phyloP scores from a whole-genome alignment of 2,113 vertebrate species.

The Cyanocitta stelleri region DNA sequence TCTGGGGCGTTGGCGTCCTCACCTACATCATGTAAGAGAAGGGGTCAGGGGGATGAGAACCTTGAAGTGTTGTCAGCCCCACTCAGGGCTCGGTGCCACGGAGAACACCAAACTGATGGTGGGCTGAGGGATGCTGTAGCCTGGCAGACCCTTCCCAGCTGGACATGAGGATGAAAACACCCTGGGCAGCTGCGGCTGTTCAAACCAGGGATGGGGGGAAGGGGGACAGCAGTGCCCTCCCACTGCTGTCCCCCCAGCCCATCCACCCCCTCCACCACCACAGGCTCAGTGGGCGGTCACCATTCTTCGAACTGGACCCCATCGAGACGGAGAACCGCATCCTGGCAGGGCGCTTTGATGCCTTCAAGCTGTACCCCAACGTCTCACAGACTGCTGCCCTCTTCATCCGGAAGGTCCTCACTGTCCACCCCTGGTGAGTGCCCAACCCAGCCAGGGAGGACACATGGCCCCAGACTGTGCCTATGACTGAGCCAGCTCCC shows the following conservation, averaged over 20 bases:
- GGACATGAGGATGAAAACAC: not conserved
- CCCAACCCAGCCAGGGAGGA: not conserved
- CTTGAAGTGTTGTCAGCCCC: not conserved
- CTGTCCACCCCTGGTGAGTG: conserved; percentile 91
- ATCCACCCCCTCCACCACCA: not conserved
- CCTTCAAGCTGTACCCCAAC: conserved; percentile 94
- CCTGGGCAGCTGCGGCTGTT: not conserved
- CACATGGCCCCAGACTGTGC: fast-evolving
- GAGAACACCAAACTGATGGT: not conserved
- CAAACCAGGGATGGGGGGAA: not conserved
- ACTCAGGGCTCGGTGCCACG: fast-evolving
- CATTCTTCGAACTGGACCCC: conserved; percentile 86
- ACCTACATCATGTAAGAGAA: conserved; percentile 93
- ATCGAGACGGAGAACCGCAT: conserved; percentile 89
- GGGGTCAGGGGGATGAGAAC: not conserved
- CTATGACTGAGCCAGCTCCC: not conserved
- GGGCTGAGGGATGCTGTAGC: not conserved
- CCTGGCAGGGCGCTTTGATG: conserved; percentile 89
- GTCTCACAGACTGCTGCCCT: conserved; percentile 95
- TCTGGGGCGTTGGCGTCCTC: conserved; percentile 91
- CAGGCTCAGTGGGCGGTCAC: conserved; percentile 92
- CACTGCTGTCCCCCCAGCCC: fast-evolving
- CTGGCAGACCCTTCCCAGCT: not conserved
- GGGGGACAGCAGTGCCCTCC: not conserved
- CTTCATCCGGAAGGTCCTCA: conserved; percentile 93